Conservation (phyloP, 2,888 invertebrate genomes). For the Agonopterix alstromeriana region DNA sequence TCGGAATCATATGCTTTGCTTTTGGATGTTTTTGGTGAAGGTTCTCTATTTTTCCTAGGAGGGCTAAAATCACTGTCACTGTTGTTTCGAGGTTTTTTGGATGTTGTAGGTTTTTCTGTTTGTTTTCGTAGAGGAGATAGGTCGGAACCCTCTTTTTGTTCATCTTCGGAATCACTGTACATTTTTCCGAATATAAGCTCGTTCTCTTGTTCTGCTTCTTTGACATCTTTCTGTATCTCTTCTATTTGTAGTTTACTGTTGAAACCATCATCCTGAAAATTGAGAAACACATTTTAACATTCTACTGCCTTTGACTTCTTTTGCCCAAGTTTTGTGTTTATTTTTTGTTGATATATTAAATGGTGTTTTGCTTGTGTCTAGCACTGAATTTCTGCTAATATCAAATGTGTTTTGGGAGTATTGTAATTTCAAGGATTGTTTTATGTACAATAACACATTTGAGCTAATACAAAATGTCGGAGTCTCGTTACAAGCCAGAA, state of each 20-base stretch:
- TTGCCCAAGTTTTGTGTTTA: no score
- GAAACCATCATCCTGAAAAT: slow-evolving; percentile 65
- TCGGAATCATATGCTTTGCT: slow-evolving; percentile 23
- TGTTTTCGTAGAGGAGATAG: slow-evolving; percentile 25
- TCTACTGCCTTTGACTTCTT: no score
- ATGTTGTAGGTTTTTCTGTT: not conserved
- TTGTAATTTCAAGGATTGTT: no score
- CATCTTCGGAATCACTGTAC: slow-evolving; percentile 70
- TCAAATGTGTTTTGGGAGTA: no score
- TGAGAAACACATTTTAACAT: not conserved
- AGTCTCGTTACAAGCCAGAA: no score
- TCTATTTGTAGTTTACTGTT: slow-evolving; percentile 61
- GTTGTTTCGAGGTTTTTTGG: slow-evolving; percentile 16
- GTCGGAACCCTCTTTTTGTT: slow-evolving; percentile 44
- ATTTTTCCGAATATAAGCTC: slow-evolving; percentile 66
- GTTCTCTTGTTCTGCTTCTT: slow-evolving; percentile 59
- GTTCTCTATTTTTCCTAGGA: slow-evolving; percentile 28
- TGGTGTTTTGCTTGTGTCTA: no score
- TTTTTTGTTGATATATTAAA: no score
- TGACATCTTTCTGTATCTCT: slow-evolving; percentile 55
- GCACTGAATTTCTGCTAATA: no score
- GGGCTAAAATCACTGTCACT: slow-evolving; percentile 60
- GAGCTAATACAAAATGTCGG: no score
- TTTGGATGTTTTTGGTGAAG: slow-evolving; percentile 11
- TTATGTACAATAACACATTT: no score